phyloP scores from a whole-genome alignment of 2,888 invertebrate species.

The Linnaemya tessellans region DNA sequence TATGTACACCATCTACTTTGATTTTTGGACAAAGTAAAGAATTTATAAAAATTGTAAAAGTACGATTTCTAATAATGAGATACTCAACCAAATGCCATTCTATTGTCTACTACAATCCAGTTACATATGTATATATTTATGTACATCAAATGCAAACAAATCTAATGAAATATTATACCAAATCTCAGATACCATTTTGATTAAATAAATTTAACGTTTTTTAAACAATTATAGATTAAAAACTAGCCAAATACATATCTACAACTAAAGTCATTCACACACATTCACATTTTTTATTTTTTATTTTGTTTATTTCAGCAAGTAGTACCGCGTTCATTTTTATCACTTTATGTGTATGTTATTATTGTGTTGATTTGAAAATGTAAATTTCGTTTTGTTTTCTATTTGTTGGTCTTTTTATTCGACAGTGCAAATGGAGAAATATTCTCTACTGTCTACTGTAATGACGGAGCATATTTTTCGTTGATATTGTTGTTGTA shows the following conservation, averaged over 20 bases:
- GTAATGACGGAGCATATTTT: conserved; percentile 37
- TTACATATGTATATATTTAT: no score
- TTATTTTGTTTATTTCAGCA: conserved; percentile 24
- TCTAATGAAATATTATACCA: background rate
- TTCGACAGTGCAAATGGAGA: background rate
- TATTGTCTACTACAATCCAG: no score
- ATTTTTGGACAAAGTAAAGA: no score
- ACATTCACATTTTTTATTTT: no score
- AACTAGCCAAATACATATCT: background rate
- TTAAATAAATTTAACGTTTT: background rate
- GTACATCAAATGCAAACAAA: background rate
- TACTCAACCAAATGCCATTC: no score
- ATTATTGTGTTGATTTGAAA: conserved; percentile 2
- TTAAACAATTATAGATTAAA: background rate
- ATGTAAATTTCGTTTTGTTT: conserved; percentile 22
- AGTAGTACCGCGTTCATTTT: conserved; percentile 2
- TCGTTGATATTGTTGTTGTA: background rate
- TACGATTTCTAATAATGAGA: no score
- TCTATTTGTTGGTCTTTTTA: background rate
- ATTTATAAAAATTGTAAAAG: no score
- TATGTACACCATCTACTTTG: no score
- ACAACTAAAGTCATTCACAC: conserved; percentile 21
- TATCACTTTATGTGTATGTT: background rate
- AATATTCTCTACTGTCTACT: conserved; percentile 1
- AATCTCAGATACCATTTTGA: background rate